These are phyloP conservation scores for Phoebastria nigripes DNA, from an alignment of 2,797 vertebrate species.

Conservation along the genomic window DNA sequence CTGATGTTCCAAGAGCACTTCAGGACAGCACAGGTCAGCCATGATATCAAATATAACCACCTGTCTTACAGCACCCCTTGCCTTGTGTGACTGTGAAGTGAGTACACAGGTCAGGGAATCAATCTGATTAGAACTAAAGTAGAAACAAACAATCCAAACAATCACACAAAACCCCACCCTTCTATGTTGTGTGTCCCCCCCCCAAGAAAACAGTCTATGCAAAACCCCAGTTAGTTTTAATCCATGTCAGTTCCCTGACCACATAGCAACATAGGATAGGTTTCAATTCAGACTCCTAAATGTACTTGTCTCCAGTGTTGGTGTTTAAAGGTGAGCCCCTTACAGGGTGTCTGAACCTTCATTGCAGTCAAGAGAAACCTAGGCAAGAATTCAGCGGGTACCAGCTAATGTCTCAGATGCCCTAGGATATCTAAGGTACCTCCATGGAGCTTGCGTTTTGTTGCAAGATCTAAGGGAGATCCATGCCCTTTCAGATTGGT, in stretches of 20 bases:
- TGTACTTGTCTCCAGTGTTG: neutral
- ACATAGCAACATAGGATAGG: neutral
- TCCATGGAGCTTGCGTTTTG: neutral
- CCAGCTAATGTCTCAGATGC: neutral
- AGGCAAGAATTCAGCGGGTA: neutral
- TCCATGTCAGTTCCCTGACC: neutral
- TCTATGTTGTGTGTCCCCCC: neutral
- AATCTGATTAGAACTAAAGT: neutral
- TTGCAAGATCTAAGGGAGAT: neutral
- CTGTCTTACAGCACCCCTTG: neutral
- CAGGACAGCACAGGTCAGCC: neutral
- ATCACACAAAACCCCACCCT: neutral
- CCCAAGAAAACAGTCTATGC: neutral
- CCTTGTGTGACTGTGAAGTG: neutral
- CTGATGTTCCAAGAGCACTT: neutral
- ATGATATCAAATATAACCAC: neutral
- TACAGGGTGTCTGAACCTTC: neutral
- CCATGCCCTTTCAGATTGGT: neutral
- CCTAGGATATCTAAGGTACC: neutral
- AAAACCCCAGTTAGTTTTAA: neutral
- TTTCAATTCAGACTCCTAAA: neutral
- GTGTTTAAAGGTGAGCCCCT: neutral
- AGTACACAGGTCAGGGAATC: neutral
- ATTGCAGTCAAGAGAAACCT: neutral
- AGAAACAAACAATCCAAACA: neutral